These are phyloP conservation scores for Cydia pomonella DNA, from an alignment of 1,140 invertebrate genomes.

Conservation along the genomic window DNA sequence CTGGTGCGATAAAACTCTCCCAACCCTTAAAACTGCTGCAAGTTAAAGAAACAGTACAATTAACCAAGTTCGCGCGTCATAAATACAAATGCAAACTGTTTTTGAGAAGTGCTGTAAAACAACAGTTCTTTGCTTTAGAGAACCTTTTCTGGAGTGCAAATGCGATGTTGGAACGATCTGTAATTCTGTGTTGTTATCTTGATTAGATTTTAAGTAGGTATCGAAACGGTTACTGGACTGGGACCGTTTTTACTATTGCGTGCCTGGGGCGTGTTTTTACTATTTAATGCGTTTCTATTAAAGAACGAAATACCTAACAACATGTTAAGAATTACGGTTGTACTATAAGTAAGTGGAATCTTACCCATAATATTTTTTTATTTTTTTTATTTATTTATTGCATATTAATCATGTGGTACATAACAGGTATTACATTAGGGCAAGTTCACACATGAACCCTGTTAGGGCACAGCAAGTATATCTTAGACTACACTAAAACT, in stretches of 20 bases:
- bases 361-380: too few species aligned
- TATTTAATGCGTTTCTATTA: neutral
- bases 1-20: conserved; percentile 6
- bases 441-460: too few species aligned
- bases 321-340: too few species aligned
- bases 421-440: too few species aligned
- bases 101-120: conserved; percentile 28
- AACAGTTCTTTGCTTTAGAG: conserved; percentile 2
- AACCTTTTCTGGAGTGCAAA: neutral
- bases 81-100: conserved; percentile 33
- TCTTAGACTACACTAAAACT: too few species aligned
- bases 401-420: too few species aligned
- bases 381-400: too few species aligned
- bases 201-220: neutral
- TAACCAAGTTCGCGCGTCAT: conserved; percentile 29
- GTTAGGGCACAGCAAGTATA: too few species aligned
- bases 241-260: neutral
- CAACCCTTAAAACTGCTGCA: conserved; percentile 29
- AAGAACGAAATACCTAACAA: too few species aligned
- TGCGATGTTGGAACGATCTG: neutral
- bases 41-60: conserved; percentile 27
- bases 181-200: neutral
- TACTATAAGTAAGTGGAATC: too few species aligned
- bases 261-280: neutral
- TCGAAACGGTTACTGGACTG: neutral